Evolutionary conservation across 2,888 invertebrate genomes (phyloP).

Genomic region (Calliopum simillimum): DNA sequence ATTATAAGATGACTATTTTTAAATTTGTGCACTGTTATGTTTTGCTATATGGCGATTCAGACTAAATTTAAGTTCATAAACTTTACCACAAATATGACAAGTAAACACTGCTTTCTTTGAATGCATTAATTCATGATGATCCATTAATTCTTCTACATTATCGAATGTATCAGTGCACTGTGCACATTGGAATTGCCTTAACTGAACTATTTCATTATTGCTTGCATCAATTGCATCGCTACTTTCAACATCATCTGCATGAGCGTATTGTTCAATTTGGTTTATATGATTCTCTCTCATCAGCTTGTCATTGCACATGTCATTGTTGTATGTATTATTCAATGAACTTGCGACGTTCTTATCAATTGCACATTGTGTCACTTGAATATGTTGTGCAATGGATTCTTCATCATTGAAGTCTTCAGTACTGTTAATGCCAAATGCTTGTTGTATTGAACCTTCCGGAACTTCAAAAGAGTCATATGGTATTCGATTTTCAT

Average conservation of each 20-base stretch:
- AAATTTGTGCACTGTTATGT: slow-evolving; percentile 46
- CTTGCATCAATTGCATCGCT: slow-evolving; percentile 17
- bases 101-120: slow-evolving; percentile 41
- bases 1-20: not conserved
- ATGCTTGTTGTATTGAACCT: too few species aligned
- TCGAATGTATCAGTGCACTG: slow-evolving; percentile 51
- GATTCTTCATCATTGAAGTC: not conserved
- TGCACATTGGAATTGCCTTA: slow-evolving; percentile 47
- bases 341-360: not conserved
- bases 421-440: slow-evolving; percentile 3
- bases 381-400: not conserved
- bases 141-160: slow-evolving; percentile 48
- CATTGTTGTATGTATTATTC: not conserved
- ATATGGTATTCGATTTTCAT: not conserved
- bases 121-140: slow-evolving; percentile 47
- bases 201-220: not conserved
- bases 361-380: not conserved
- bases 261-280: not conserved
- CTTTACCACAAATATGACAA: slow-evolving; percentile 54
- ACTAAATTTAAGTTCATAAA: slow-evolving; percentile 56
- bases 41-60: slow-evolving; percentile 56
- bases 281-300: not conserved
- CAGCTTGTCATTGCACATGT: not conserved
- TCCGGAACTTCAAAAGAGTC: too few species aligned
- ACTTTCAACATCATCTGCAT: not conserved